Conservation (phyloP, 1,140 invertebrate species). For the Battus philenor region DNA sequence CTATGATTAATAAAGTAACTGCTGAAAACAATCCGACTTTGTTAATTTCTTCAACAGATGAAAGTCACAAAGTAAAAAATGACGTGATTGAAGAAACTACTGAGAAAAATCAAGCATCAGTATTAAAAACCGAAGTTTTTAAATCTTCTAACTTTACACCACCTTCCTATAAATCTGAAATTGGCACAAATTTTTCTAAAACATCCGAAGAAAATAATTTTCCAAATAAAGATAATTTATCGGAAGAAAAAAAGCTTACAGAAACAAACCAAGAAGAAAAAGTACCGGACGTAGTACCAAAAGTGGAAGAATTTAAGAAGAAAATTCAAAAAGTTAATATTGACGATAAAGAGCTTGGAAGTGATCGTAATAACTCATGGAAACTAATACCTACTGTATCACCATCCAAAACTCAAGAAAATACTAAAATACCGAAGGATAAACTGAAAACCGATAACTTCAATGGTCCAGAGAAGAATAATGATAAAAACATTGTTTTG, state of each 20-base stretch:
- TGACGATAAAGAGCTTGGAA: constrained; percentile 56
- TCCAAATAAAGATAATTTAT: neutral
- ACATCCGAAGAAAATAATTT: constrained; percentile 19
- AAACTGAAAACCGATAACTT: constrained; percentile 47
- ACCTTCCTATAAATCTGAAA: constrained; percentile 16
- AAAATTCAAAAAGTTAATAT: constrained; percentile 71
- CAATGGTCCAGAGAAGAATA: constrained; percentile 31
- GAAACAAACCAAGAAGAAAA: constrained; percentile 23
- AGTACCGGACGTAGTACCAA: constrained; percentile 33
- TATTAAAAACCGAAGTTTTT: neutral
- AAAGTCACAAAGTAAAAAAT: neutral
- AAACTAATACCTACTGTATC: constrained; percentile 65
- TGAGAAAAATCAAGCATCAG: neutral
- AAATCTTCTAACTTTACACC: constrained; percentile 2
- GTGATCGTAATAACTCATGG: constrained; percentile 64
- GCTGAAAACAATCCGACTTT: constrained; percentile 4
- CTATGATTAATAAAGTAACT: neutral
- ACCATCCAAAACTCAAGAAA: constrained; percentile 50
- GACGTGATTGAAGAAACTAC: neutral
- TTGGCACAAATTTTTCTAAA: neutral
- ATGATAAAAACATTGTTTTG: constrained; percentile 57
- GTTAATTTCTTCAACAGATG: neutral
- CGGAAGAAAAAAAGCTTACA: constrained; percentile 12
- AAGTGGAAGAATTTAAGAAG: constrained; percentile 64
- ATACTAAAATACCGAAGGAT: constrained; percentile 43